Conservation (phyloP, 2,888 invertebrate species). For the Ditylenchus weischeri region DNA sequence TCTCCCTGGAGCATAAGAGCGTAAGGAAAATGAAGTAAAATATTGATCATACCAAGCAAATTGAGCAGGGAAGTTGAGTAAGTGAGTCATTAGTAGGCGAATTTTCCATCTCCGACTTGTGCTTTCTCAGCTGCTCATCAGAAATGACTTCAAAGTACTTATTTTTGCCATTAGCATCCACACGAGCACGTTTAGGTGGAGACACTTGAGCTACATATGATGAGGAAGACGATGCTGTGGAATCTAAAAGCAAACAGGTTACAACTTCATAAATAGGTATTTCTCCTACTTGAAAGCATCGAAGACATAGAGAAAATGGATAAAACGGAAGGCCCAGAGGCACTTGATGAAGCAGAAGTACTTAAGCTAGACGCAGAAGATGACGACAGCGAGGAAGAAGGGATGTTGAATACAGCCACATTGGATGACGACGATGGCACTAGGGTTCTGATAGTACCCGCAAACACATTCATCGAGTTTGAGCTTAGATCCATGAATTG, state of each 20-base stretch:
- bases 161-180: not conserved
- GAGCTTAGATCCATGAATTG: slow-evolving; percentile 20
- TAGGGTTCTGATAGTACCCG: not conserved
- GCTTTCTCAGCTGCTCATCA: not conserved
- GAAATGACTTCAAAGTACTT: not conserved
- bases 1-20: not conserved
- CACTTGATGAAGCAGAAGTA: slow-evolving; percentile 6
- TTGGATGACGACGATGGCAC: slow-evolving; percentile 2
- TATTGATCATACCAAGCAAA: slow-evolving; percentile 19
- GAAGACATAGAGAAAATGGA: not conserved
- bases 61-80: slow-evolving; percentile 26
- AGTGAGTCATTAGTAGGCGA: not conserved
- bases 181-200: slow-evolving; percentile 1
- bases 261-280: too few species aligned
- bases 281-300: not conserved
- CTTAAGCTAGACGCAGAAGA: not conserved
- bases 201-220: not conserved
- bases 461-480: slow-evolving; percentile 12
- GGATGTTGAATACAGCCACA: too few species aligned
- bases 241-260: not conserved
- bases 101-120: not conserved
- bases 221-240: not conserved
- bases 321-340: not conserved
- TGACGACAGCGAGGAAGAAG: too few species aligned
- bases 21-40: too few species aligned